Base-by-base conservation (phyloP, 1,140 invertebrate genomes). In the Cryptotermes secundus region DNA sequence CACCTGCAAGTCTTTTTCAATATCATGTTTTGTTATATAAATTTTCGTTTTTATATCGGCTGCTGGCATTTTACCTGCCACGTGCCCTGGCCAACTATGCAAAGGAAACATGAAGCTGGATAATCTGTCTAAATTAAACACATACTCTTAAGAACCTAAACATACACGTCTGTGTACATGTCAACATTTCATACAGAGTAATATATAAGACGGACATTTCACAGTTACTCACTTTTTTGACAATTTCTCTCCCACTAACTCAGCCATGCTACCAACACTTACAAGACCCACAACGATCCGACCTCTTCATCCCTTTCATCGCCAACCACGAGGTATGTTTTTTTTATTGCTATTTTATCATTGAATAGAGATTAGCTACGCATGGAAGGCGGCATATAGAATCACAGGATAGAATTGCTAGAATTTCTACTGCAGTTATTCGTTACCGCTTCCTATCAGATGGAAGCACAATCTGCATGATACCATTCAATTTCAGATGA, bases 151-250 rank as follows among this genome's bases (percentile, higher is more conserved):
- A 80, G 34, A 80, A 80, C 34, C 19, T 4, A 80, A 24, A 80
- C 53, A 16, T 59, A 19, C 34, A 80, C 22, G n/a, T n/a, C n/a
- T n/a, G n/a, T n/a, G n/a, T n/a, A 34, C 9, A 38, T 22, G 22
- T 34, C 12, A 34, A 22, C 16, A 24, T 80, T 24, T 80, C 7
- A 80, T 16, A 80, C 12, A 24, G 34, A 1, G 3, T 34, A 1
- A 36, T 24, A 80, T 19, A 34, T 34, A n/a, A n/a, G 6, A 34
- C 2, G 7, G 12, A 7, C 19, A 36, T 1, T 82, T 7, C 22
- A 82, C 3, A 9, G 26, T 38, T 2, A 36, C 82, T 83, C n/a
- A 83, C 82, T 83, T 83, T 83, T 83, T 83, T 0, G 82, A 83
- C 24, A 83, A 9, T 35, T 59, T 38, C 3, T 83, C 82, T 36